Base-by-base conservation (phyloP, 2,888 invertebrate genomes). In the Erebia palarica region DNA sequence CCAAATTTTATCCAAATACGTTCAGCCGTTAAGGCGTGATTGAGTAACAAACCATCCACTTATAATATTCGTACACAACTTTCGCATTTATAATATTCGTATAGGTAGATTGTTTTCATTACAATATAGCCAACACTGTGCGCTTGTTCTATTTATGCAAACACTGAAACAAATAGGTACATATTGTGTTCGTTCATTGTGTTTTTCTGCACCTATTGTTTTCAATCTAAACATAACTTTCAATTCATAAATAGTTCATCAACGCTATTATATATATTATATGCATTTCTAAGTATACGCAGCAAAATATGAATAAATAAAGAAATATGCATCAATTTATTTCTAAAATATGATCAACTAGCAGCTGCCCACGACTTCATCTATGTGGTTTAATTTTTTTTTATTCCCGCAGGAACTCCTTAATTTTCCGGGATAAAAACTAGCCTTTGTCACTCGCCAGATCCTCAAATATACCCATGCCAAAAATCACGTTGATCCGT, bases 201-300 rank as follows among this genome's bases (percentile, higher is more conserved):
- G 36, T 44, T n/a, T 42, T 42, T n/a, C 7, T 11, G 60, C 42
- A 11, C 13, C 10, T 27, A 14, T 14, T 58, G 10, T 59, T 63
- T 63, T 63, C 63, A 63, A 49, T 63, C 49, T 63, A 49, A 60
- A 44, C 44, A 16, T 42, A 21, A 63, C 49, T 21, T 63, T 18
- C 44, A 42, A 18, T 61, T 18, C 42, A 16, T 44, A 44, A 10
- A 21, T 44, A 59, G 14, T 60, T 44, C 44, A 60, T 10, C 60
- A 8, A 60, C 44, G 60, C 21, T 21, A 61, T 13, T n/a, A n/a
- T n/a, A n/a, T n/a, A 59, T 2, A 4, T 21, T 21, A 27, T 10
- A 16, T 11, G 47, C 49, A 47, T 47, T 49, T 63, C 49, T 9
- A 49, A 16, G 49, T 8, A 49, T 63, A 13, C 44, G 18, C 44